A percentile compares a stretch with the other conserved stretches of the same genome.
Conservation (phyloP, 1,140 invertebrate species). For the Bombus vancouverensis region DNA sequence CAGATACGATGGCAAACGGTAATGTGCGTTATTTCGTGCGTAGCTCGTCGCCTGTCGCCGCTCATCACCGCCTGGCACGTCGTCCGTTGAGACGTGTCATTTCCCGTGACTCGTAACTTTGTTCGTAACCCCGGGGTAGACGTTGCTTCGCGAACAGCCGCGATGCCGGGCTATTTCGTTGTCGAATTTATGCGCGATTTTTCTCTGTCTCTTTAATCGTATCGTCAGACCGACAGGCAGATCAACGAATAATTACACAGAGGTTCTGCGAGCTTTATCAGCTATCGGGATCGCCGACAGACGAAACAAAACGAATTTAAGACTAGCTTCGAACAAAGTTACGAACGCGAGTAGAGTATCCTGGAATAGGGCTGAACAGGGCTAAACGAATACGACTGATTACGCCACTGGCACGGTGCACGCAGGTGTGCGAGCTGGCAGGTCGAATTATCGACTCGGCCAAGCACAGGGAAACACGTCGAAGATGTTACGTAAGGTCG, state of each 20-base stretch:
- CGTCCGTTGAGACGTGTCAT: background rate
- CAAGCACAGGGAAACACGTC: slow-evolving; percentile 35
- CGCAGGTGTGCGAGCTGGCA: slow-evolving; percentile 46
- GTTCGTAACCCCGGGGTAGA: background rate
- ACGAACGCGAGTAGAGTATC: background rate
- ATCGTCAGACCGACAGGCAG: background rate
- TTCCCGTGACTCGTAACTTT: background rate
- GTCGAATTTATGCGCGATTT: background rate
- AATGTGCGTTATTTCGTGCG: slow-evolving; percentile 22
- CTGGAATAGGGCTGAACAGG: background rate
- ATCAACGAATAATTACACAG: background rate
- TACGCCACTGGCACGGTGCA: slow-evolving; percentile 38
- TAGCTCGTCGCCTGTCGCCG: background rate
- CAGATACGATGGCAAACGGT: background rate
- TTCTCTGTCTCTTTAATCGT: background rate
- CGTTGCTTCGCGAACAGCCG: background rate
- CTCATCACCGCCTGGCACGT: background rate
- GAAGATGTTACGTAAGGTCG: slow-evolving; percentile 60
- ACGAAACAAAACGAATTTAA: background rate
- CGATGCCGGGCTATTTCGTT: background rate
- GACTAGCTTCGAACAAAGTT: background rate
- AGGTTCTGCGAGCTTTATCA: background rate
- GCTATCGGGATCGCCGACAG: background rate
- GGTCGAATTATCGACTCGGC: slow-evolving; percentile 50
- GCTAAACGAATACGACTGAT: background rate